Conservation (phyloP, 2,888 invertebrate genomes). For the Dromius quadrimaculatus region DNA sequence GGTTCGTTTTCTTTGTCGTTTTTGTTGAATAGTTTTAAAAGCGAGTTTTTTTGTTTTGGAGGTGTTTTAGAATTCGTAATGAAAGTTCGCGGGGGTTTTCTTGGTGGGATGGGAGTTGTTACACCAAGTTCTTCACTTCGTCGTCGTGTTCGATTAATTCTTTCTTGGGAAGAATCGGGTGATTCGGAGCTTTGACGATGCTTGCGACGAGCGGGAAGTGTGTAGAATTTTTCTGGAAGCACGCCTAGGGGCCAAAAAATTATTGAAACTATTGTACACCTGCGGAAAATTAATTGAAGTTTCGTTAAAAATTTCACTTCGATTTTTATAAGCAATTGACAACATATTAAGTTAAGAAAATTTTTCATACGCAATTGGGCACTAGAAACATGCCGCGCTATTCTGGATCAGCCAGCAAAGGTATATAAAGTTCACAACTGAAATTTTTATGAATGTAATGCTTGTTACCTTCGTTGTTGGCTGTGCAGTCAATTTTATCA, state of each 20-base stretch:
- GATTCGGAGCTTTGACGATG: constrained; percentile 64
- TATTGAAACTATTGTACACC: too few species aligned
- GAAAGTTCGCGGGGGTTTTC: constrained; percentile 64
- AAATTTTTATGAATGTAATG: too few species aligned
- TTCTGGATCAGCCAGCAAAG: too few species aligned
- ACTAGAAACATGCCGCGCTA: too few species aligned
- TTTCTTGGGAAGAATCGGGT: constrained; percentile 49
- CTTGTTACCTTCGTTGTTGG: constrained; percentile 13
- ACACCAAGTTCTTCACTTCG: constrained; percentile 71
- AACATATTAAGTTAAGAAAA: too few species aligned
- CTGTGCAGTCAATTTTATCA: constrained; percentile 75
- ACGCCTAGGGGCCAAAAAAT: constrained; percentile 58
- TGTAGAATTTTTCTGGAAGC: constrained; percentile 75
- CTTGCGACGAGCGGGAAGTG: constrained; percentile 75
- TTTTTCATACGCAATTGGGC: too few species aligned
- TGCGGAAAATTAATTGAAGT: too few species aligned
- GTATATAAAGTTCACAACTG: too few species aligned
- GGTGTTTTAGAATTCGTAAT: constrained; percentile 68
- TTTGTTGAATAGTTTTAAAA: constrained; percentile 77
- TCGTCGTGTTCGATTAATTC: constrained; percentile 60
- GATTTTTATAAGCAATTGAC: too few species aligned
- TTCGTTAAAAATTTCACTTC: not conserved
- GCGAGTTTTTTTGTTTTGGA: constrained; percentile 69
- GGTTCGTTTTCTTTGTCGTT: constrained; percentile 72
- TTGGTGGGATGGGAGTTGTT: constrained; percentile 60